Evolutionary conservation across 1,140 invertebrate species (phyloP).

Genomic region (Tetramorium simillimum): DNA sequence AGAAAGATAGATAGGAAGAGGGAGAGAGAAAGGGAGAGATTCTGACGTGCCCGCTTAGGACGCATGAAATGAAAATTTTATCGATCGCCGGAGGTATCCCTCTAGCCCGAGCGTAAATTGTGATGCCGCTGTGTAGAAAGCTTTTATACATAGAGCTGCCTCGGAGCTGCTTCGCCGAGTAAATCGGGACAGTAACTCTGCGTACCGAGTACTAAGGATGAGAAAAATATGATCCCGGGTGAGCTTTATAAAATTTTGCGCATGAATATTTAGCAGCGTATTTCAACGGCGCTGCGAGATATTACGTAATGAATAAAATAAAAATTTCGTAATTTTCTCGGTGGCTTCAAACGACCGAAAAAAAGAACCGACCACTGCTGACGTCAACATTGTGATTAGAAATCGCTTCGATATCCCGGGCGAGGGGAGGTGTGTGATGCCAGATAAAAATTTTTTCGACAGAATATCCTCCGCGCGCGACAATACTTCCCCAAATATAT

Average conservation of each 20-base stretch:
- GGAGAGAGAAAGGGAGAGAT: neutral
- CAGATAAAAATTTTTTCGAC: conserved; percentile 15
- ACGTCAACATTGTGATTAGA: neutral
- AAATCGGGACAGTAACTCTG: conserved; percentile 28
- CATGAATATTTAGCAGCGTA: neutral
- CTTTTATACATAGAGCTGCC: neutral
- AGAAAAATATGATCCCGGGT: conserved; percentile 24
- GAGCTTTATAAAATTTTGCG: conserved; percentile 4
- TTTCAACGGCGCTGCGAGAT: neutral
- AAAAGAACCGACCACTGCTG: neutral
- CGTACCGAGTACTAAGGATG: conserved; percentile 11
- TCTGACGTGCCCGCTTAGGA: conserved; percentile 46
- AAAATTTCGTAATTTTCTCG: conserved; percentile 1
- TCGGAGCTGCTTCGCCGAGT: conserved; percentile 18
- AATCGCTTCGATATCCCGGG: neutral
- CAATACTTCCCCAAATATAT: neutral
- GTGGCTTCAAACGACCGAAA: neutral
- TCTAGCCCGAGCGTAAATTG: conserved; percentile 26
- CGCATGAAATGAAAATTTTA: conserved; percentile 58
- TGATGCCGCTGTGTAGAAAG: neutral
- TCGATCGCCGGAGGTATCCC: conserved; percentile 43
- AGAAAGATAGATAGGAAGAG: neutral
- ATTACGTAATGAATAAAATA: neutral
- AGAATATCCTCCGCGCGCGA: neutral
- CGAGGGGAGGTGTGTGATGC: neutral